Percentiles rank a stretch among this genome's conserved stretches.
Conservation (phyloP, 2,797 vertebrate genomes). For the Rhinichthys osculus region DNA sequence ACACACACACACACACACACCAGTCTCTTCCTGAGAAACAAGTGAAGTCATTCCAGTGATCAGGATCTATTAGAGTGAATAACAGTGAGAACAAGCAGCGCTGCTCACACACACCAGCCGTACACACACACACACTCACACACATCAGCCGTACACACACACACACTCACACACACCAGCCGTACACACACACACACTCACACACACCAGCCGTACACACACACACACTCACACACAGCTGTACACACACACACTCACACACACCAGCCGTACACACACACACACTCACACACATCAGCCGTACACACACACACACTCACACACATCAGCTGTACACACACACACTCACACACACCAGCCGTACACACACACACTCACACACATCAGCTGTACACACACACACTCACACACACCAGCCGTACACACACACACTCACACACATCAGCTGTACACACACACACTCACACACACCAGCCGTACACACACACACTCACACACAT, state of each 20-base stretch:
- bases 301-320: not conserved
- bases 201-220: not conserved
- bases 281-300: no score
- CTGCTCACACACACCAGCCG: not conserved
- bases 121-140: not conserved
- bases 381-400: not conserved
- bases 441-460: not conserved
- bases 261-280: not conserved
- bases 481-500: not conserved
- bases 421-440: not conserved
- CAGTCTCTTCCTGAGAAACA: not conserved
- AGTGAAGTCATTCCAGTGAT: not conserved
- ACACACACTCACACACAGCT: no score
- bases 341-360: no score
- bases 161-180: no score
- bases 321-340: not conserved
- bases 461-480: not conserved
- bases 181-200: not conserved
- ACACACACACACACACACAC: not conserved
- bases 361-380: not conserved
- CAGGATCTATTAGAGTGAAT: constrained; percentile 1
- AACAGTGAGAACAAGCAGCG: not conserved
- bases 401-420: no score
- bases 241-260: not conserved
- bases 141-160: not conserved